phyloP scores from a whole-genome alignment of 2,113 vertebrate species.

The Pygoscelis antarcticus region DNA sequence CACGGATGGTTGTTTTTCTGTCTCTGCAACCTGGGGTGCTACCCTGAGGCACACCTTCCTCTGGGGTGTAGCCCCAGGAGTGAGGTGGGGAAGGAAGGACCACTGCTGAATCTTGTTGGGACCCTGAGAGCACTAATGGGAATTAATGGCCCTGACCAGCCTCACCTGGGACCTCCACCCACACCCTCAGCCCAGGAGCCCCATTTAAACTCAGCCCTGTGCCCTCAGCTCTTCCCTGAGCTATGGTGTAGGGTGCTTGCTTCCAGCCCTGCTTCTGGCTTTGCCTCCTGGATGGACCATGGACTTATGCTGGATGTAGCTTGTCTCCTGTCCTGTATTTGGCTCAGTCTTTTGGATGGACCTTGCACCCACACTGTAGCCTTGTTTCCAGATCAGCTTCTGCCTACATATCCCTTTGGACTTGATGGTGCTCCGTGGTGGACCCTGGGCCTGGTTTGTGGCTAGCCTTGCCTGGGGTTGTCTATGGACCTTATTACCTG shows the following conservation, averaged over 20 bases:
- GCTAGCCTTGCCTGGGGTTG: neutral
- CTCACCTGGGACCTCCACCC: neutral
- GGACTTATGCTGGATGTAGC: fast-evolving
- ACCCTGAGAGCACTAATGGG: neutral
- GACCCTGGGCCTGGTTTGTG: no score
- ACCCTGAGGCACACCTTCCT: neutral
- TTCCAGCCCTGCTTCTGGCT: neutral
- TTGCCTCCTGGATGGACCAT: neutral
- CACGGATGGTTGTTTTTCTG: fast-evolving
- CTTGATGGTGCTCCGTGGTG: neutral
- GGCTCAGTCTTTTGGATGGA: neutral
- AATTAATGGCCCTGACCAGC: neutral
- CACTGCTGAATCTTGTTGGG: fast-evolving
- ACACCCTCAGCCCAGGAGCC: neutral
- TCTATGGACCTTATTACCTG: neutral
- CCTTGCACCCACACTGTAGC: fast-evolving
- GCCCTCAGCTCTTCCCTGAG: fast-evolving
- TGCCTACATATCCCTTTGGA: fast-evolving
- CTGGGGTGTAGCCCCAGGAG: neutral
- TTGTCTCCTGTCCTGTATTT: neutral
- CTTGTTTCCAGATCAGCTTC: neutral
- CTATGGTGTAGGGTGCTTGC: fast-evolving
- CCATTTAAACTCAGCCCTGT: neutral
- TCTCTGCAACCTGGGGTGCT: neutral
- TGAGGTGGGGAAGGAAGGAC: neutral